Evolutionary conservation across 2,113 vertebrate species (phyloP), one percentile per base, ranked within the genome.

Genomic region (Arvicanthis niloticus): DNA sequence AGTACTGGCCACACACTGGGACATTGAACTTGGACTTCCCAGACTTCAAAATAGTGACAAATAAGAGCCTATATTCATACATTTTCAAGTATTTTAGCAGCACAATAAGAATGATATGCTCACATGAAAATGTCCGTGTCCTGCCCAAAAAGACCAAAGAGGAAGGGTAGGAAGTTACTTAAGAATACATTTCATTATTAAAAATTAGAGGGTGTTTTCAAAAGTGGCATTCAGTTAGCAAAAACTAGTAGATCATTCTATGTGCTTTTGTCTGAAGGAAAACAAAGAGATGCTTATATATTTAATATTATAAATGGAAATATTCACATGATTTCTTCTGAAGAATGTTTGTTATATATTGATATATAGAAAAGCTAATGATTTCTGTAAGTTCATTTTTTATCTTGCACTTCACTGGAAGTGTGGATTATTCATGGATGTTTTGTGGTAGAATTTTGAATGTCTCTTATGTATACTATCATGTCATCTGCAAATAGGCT

Each of bases 1-100:
- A 24, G 7, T 4, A 6, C 3, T 51, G 19, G 1, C 29, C 26
- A 76, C 7, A 3, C 5, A 62, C n/a, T 8, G 24, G 11, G 7
- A 45, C 24, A 51, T 93, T 60, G 2, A 22, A 26, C 51, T 37
- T 48, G 67, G 34, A 34, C 7, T 81, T 40, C 4, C 34, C 31
- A 45, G 5, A 4, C 17, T 60, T 19, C 15, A 40, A 42, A 62
- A 82, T 34, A 15, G 22, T 51, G 3, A 89, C 9, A 31, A 73
- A 51, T 19, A 58, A 58, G 1, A 37, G 3, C 4, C 8, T 53
- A 37, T 80, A 26, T 51, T n/a, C 51, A 40, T 58, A n/a, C 37
- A 70, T 78, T 17, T 60, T 51, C 53, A 65, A 31, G 24, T 34
- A 24, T 51, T 84, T 37, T 51, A 34, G 24, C 40, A 89, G 21